Evolutionary conservation across 2,797 vertebrate genomes (phyloP), one percentile per base, ranked within the genome.

Genomic region (Sphenopsis melanotis): DNA sequence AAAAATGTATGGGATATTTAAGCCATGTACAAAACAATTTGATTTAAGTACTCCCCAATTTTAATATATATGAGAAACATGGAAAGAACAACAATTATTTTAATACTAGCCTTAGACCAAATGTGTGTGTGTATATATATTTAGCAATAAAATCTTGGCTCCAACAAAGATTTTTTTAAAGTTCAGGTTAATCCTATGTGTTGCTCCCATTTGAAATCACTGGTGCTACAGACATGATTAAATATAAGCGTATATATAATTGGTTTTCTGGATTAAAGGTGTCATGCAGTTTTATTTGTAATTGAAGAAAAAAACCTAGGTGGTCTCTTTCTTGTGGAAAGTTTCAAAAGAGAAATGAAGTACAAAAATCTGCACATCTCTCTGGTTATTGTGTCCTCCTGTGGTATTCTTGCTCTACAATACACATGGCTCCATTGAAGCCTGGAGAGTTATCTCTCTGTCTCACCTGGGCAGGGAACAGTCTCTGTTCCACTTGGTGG

Each of bases 21-120:
- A 80, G 46, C 37, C 5, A 12, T 8, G 12, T 47, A 34, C 82
- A 87, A 30, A 87, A 59, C 18, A 74, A 55, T 36, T 91, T 66
- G 9, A 93, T 86, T 87, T 75, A 86, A 94, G 68, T 71, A 44
- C 13, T 80, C 3, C 14, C 7, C 15, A 76, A 72, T 94, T 96
- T 92, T 91, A 92, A 55, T 84, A 84, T 79, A 84, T 93, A 83
- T 83, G 85, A 87, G 89, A 96, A 93, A 90, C 65, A 69, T 49
- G 32, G 83, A 34, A 87, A 71, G 69, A 90, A 18, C 21, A 92
- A 44, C 42, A 83, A 78, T 90, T 90, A 91, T 71, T 90, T 90
- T 83, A 95, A 90, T 81, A 60, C 34, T 26, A 64, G 20, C 36
- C 55, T 90, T 88, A 78, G 80, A 88, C 4, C 21, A 75, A 81